Percentiles rank a stretch among this genome's conserved stretches.
phyloP scores from a whole-genome alignment of 1,140 invertebrate genomes.

The Sarcophaga bullata region DNA sequence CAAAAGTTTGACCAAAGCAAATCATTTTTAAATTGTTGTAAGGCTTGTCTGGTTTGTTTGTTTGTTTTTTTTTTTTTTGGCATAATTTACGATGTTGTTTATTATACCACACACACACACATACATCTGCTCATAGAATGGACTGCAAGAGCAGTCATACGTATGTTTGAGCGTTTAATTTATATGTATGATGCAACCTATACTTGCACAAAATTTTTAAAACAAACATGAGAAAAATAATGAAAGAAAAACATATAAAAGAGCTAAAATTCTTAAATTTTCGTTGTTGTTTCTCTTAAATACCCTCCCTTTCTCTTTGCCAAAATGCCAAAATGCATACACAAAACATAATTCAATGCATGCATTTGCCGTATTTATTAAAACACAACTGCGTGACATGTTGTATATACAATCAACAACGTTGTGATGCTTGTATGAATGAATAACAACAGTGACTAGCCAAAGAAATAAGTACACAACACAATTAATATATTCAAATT shows the following conservation, averaged over 20 bases:
- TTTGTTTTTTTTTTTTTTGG: background rate
- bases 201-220: background rate
- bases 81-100: background rate
- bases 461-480: background rate
- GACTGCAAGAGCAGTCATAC: background rate
- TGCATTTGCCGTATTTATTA: background rate
- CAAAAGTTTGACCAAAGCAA: too few species aligned
- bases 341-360: background rate
- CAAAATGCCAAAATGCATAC: background rate
- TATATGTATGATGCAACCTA: background rate
- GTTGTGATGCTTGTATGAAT: background rate
- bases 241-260: too few species aligned
- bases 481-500: too few species aligned
- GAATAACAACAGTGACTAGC: background rate
- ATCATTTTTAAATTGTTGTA: background rate
- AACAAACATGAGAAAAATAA: too few species aligned
- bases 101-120: background rate
- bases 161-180: background rate
- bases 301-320: background rate
- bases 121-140: background rate
- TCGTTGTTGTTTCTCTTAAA: too few species aligned
- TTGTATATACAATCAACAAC: background rate
- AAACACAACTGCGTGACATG: background rate
- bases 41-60: conserved; percentile 7
- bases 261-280: too few species aligned